These are phyloP conservation scores for Saccostrea echinata DNA, from an alignment of 1,140 invertebrate genomes.

Conservation along the genomic window DNA sequence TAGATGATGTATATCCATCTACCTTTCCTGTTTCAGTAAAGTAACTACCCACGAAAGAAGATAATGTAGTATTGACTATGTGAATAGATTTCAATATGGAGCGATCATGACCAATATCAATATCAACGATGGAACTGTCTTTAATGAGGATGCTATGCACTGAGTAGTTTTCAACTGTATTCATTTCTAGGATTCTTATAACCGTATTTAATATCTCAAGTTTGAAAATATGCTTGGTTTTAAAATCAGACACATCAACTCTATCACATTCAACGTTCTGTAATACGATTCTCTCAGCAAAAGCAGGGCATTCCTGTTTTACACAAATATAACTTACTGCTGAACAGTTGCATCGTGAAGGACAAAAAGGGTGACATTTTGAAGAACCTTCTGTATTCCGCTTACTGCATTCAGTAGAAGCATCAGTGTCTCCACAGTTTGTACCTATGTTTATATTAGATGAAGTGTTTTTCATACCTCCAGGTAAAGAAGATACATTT, in stretches of 20 bases:
- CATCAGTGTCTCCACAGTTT: neutral
- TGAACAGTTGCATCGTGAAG: neutral
- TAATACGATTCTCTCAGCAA: neutral
- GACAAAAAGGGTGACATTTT: neutral
- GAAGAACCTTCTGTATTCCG: neutral
- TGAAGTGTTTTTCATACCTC: neutral
- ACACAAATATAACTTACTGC: neutral
- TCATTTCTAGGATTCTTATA: neutral
- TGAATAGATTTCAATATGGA: neutral
- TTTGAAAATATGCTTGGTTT: neutral
- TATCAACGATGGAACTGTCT: neutral
- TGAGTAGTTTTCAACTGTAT: neutral
- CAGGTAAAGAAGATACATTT: neutral
- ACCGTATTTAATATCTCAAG: neutral
- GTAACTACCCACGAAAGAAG: neutral
- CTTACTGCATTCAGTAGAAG: neutral
- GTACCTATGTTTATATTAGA: neutral
- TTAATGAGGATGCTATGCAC: neutral
- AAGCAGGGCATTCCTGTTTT: neutral
- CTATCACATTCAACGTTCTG: neutral
- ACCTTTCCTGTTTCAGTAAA: neutral
- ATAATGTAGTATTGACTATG: neutral
- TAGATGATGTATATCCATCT: neutral
- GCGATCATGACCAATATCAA: neutral
- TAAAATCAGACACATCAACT: neutral